Evolutionary conservation across 2,888 invertebrate genomes (phyloP), one percentile per base, ranked within the genome.

Genomic region (Hedya salicella): DNA sequence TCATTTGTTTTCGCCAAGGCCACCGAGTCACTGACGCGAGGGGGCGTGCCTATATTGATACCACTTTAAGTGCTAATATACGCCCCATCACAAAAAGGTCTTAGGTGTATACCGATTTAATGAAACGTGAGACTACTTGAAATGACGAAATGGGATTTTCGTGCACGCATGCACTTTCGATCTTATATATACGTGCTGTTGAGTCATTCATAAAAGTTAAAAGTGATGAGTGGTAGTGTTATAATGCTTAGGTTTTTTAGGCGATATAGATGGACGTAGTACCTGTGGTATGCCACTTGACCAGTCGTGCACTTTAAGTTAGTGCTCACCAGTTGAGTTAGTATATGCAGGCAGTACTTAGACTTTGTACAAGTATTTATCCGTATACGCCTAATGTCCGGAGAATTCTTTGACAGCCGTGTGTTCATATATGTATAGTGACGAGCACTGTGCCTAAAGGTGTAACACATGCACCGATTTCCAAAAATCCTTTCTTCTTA

Each of bases 81-180:
- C 21, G 11, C 21, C 48, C 13, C 6, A n/a, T 13, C 4, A 48
- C 48, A 17, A 3, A 16, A 16, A 19, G 25, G 44, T 46, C 44
- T 17, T 46, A 57, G 17, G 44, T 8, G 9, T n/a, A 44, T 46
- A 44, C 42, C 16, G 13, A 8, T 32, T 46, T 46, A 13, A 16
- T 46, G 17, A 14, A 30, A 36, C 44, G 30, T 57, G 9, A 2
- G 57, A 32, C 32, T 17, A 44, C 46, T 19, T 46, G 9, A 2
- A 17, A 16, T 21, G 9, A 21, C 13, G 13, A 13, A 11, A 11
- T 17, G 8, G 8, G 9, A 30, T 30, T 32, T 11, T 48, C 65
- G 59, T 53, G 59, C 65, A 48, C 53, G 63, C 56, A 57, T 65
- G 65, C 59, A 65, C 65, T 65, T 46, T 65, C 65, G 59, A 65